Base-by-base conservation (phyloP, 2,113 vertebrate genomes). In the Semnornis frantzii region DNA sequence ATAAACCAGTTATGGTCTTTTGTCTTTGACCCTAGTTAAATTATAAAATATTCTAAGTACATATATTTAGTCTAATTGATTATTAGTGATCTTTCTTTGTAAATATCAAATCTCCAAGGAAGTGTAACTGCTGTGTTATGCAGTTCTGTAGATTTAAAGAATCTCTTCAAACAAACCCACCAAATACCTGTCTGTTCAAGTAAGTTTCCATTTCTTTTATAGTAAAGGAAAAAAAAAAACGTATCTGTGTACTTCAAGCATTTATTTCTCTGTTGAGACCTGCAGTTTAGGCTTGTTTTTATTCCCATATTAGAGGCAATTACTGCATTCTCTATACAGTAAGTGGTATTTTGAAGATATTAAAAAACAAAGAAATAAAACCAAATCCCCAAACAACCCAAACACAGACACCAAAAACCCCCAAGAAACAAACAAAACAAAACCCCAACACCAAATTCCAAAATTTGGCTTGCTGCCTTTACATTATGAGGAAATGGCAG, bases 281-380 rank as follows among this genome's bases (percentile, higher is more conserved):
- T 82, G 28, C n/a, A 70, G 44, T 65, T 68, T n/a, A 48, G 42
- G 15, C 8, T 79, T 69, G n/a, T 63, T 12, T 64, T 63, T 27
- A n/a, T 60, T 85, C n/a, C 8, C 13, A 2, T 17, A 12, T 39
- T 37, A 70, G 31, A 25, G 23, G 25, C 11, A 64, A 80, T 37
- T 34, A 69, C 1, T 0, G 1, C 6, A 59, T 3, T 52, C 10
- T 8, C 34, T 63, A 58, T 59, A 58, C 16, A 25, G 2, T 9
- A 75, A 59, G 18, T 31, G 63, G 27, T 12, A 77, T 44, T 77
- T 28, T 58, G 11, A 13, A 15, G 19, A 37, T 77, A 37, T 15
- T 42, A 69, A 50, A 54, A 77, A 71, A n/a, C 23, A 27, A 25
- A 54, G 23, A 20, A 48, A 48, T 15, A 20, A 48, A 48, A 48